Evolutionary conservation across 2,888 invertebrate species (phyloP), one percentile per base, ranked within the genome.

Genomic region (Rhodophaea formosa): DNA sequence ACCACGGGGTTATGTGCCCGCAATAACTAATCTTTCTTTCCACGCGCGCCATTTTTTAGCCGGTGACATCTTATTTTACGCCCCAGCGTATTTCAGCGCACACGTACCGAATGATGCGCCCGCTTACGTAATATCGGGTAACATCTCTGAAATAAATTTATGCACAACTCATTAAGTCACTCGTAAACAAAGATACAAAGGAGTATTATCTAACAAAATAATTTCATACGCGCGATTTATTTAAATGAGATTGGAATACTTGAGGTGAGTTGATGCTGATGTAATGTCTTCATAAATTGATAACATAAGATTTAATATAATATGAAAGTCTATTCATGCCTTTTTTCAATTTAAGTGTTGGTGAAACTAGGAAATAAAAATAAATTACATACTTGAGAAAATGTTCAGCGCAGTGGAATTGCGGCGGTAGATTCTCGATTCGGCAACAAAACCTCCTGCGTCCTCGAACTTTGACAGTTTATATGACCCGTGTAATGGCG

Each of bases 401-500:
- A 17, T 35, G 17, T 51, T 51, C 16, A 51, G 35, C 39, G 35
- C 51, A 39, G 15, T 35, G 17, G 51, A 35, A 51, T 51, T 35
- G 43, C n/a, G 53, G 43, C 43, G 29, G 43, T 43, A 43, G 43
- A 53, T 23, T 53, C 29, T 16, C 32, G n/a, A 16, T 32, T 45
- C 45, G 49, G 49, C 46, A 46, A 55, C 55, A 42, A 49, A 46
- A 47, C 62, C 63, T 76, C 80, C 78, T 75, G 76, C 75, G 74
- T 72, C 69, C 80, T 81, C 80, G 74, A 88, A 88, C 86, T 90
- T 88, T 89, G 88, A 86, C 88, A 88, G 86, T 84, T 88, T 88
- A 88, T 89, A 90, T 89, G 90, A 88, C 87, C 90, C 90, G 88
- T 88, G 89, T 89, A 90, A 89, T 88, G 82, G 86, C 79, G 83